Conservation (phyloP, 2,113 vertebrate genomes). For the Paradisaea rubra region DNA sequence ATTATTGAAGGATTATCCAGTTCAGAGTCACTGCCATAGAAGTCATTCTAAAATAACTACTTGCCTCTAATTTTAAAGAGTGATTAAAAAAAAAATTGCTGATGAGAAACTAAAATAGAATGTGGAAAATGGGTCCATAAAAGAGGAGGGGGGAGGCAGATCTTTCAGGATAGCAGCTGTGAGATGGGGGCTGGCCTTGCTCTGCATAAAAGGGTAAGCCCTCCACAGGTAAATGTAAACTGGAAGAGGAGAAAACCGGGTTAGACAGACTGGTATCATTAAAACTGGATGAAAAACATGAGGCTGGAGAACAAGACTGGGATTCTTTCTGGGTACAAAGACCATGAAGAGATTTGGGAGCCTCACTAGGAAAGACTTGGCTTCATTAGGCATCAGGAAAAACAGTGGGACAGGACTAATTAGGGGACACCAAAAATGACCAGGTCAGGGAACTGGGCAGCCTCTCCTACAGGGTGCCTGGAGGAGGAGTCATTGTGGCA, state of each 20-base stretch:
- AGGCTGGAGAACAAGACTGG: not conserved
- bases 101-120: not conserved
- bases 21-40: not conserved
- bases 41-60: not conserved
- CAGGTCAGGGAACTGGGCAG: not conserved
- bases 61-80: not conserved
- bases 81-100: not conserved
- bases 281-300: not conserved
- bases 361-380: not conserved
- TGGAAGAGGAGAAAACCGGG: not conserved
- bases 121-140: not conserved
- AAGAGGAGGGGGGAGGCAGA: not conserved
- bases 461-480: not conserved
- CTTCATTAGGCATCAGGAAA: not conserved
- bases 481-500: rapidly evolving
- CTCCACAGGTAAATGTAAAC: not conserved
- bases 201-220: not conserved
- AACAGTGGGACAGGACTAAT: rapidly evolving
- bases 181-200: not conserved
- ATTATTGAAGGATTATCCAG: not conserved
- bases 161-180: not conserved
- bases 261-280: not conserved
- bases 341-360: not conserved
- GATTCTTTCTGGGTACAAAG: not conserved
- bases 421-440: not conserved